Percentiles rank a stretch among this genome's conserved stretches.
Conservation (phyloP, 2,113 vertebrate species). For the Muntiacus muntjak region DNA sequence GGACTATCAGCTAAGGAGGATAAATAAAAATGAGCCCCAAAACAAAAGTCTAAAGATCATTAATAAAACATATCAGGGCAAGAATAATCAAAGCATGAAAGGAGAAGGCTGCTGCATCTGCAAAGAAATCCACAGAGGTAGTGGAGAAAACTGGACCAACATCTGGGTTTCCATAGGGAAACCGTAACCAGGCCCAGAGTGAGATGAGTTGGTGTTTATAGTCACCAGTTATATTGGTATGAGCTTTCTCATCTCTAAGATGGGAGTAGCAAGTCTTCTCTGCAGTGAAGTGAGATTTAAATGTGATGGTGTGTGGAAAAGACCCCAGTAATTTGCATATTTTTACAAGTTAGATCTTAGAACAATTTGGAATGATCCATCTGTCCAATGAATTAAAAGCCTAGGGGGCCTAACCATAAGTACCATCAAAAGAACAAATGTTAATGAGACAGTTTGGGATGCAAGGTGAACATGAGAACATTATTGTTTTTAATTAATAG, state of each 20-base stretch:
- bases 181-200: fast-evolving
- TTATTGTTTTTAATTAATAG: constrained; percentile 37
- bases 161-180: neutral
- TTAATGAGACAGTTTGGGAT: neutral
- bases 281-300: neutral
- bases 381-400: neutral
- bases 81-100: neutral
- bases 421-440: neutral
- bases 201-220: neutral
- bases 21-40: neutral
- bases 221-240: neutral
- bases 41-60: neutral
- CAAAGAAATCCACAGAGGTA: neutral
- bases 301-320: neutral
- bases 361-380: neutral
- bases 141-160: neutral
- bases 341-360: neutral
- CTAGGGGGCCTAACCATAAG: neutral
- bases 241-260: neutral
- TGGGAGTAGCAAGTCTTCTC: neutral
- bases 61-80: neutral
- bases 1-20: neutral
- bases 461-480: neutral
- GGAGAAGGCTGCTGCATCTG: neutral
- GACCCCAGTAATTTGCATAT: neutral